Percentiles rank a stretch among this genome's conserved stretches.
Evolutionary conservation across 2,797 vertebrate species (phyloP).

Genomic region (Austrolebias charrua): DNA sequence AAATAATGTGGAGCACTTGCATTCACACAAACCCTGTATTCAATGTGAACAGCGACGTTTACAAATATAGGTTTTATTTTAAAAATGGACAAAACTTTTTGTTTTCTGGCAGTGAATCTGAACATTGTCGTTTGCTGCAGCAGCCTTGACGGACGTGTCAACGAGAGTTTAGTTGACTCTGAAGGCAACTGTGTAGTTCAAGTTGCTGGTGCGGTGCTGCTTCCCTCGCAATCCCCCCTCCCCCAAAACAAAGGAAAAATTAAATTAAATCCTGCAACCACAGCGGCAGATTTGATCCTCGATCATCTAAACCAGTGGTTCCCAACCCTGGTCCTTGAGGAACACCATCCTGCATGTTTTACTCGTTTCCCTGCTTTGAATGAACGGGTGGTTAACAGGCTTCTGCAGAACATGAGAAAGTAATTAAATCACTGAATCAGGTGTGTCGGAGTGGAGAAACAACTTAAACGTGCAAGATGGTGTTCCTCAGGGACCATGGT

Average conservation of each 20-base stretch:
- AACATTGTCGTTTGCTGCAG: not conserved
- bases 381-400: too few species aligned
- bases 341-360: too few species aligned
- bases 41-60: slow-evolving; percentile 10
- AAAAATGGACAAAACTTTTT: not conserved
- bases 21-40: not conserved
- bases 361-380: too few species aligned
- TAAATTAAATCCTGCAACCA: not conserved
- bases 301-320: not conserved
- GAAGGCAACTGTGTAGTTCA: slow-evolving; percentile 24
- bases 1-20: not conserved
- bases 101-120: slow-evolving; percentile 35
- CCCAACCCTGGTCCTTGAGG: too few species aligned
- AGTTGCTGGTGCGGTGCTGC: slow-evolving; percentile 16
- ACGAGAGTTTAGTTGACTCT: slow-evolving; percentile 5
- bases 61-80: not conserved
- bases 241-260: too few species aligned
- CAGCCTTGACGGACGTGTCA: not conserved
- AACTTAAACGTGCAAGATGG: too few species aligned
- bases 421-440: too few species aligned
- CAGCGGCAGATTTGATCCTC: not conserved
- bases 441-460: too few species aligned
- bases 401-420: too few species aligned
- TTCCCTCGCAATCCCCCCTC: not conserved
- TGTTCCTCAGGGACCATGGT: too few species aligned